phyloP scores from a whole-genome alignment of 2,888 invertebrate species.

The Cephus pygmeus region DNA sequence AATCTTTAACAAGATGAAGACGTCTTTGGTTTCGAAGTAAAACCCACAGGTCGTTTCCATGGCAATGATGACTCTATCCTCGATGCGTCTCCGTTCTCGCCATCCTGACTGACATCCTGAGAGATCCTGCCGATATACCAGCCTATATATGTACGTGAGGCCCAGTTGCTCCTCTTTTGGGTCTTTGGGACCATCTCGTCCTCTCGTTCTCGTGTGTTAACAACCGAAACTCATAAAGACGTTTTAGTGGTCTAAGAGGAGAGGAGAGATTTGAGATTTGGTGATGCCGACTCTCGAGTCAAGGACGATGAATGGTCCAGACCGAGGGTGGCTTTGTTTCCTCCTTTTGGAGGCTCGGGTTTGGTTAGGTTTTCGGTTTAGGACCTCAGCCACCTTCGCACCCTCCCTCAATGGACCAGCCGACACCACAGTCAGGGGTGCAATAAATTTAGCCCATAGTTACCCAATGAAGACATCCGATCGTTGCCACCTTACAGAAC shows the following conservation, averaged over 20 bases:
- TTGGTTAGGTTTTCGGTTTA: background rate
- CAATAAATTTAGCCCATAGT: slow-evolving; percentile 24
- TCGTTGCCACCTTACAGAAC: too few species aligned
- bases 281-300: slow-evolving; percentile 19
- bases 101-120: slow-evolving; percentile 10
- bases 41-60: slow-evolving; percentile 33
- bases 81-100: slow-evolving; percentile 39
- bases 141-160: too few species aligned
- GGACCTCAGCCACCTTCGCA: background rate
- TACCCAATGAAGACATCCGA: too few species aligned
- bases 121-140: slow-evolving; percentile 45
- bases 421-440: slow-evolving; percentile 8
- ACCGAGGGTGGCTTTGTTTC: slow-evolving; percentile 12
- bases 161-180: too few species aligned
- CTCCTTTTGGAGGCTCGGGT: slow-evolving; percentile 7
- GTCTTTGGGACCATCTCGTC: background rate
- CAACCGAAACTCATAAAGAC: slow-evolving; percentile 65
- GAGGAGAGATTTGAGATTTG: slow-evolving; percentile 20
- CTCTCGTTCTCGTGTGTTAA: slow-evolving; percentile 51
- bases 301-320: slow-evolving; percentile 16
- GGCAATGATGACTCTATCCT: slow-evolving; percentile 52
- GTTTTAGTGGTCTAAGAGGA: slow-evolving; percentile 54
- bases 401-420: slow-evolving; percentile 16
- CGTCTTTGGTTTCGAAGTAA: slow-evolving; percentile 29
- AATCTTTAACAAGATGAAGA: slow-evolving; percentile 24